Evolutionary conservation across 2,113 vertebrate species (phyloP), one percentile per base, ranked within the genome.

Genomic region (Chloebia gouldiae): DNA sequence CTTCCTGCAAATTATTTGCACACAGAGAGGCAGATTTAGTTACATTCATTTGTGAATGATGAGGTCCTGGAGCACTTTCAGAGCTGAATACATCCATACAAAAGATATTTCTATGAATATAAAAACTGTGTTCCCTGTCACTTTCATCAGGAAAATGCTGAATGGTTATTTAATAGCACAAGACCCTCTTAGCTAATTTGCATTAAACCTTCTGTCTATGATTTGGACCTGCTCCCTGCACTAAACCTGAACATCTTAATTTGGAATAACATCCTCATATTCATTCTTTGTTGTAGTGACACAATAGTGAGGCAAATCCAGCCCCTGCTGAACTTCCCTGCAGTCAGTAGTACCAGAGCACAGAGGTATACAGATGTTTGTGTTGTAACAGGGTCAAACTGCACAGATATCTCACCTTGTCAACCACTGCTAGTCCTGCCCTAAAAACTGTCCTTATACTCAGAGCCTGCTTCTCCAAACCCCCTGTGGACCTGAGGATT

Each of bases 81-180:
- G 61, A 85, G 73, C 37, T 92, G 81, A 88, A 86, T 78, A 83
- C 56, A 95, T 72, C 51, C 96, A 90, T 45, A 89, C 37, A 86
- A 71, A 93, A 63, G 56, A n/a, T 40, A 88, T 54, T 75, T 54
- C 57, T 57, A 63, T 82, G 70, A 95, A 86, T 82, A 65, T 23
- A 86, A 87, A 93, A 77, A 15, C 45, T 4, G 8, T 78, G 82
- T 28, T 95, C 27, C 49, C 86, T 78, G 79, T 53, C 84, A 88
- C 31, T 92, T 69, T 59, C 53, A 75, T 51, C 51, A 76, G 18
- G 64, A 86, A 90, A 93, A 81, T 3, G 23, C 33, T 50, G 91
- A 77, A 84, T 14, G 27, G 66, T 70, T 68, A 76, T 88, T 91
- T 80, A 91, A 72, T 64, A 93, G 57, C 61, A 81, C 1, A 24